phyloP scores from a whole-genome alignment of 2,888 invertebrate genomes.

The Chaitophorus viminalis region DNA sequence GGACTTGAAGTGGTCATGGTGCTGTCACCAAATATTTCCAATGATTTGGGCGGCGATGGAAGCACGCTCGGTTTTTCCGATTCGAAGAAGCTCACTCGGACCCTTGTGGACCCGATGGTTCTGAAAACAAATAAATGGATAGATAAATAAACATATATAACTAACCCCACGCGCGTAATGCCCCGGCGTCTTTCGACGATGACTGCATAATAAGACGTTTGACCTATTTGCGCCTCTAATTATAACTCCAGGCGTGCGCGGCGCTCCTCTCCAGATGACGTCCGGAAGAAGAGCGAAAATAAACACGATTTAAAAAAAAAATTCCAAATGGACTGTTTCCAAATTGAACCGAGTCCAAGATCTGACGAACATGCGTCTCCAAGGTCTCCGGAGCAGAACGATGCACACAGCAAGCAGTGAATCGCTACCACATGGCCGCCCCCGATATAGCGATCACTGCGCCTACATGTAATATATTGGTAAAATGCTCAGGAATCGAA shows the following conservation, averaged over 20 bases:
- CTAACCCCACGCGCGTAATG: not conserved
- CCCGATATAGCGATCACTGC: not conserved
- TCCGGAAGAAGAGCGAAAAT: slow-evolving; percentile 56
- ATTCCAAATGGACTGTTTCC: slow-evolving; percentile 47
- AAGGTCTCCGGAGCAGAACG: slow-evolving; percentile 47
- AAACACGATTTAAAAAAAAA: slow-evolving; percentile 44
- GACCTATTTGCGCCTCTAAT: slow-evolving; percentile 61
- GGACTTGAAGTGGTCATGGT: slow-evolving; percentile 59
- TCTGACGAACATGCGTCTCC: not conserved
- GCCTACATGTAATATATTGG: not conserved
- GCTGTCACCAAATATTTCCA: slow-evolving; percentile 47
- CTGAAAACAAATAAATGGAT: slow-evolving; percentile 45
- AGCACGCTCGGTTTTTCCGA: slow-evolving; percentile 56
- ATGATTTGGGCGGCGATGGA: slow-evolving; percentile 50
- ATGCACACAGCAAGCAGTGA: too few species aligned
- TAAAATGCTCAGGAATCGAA: not conserved
- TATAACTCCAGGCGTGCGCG: slow-evolving; percentile 60
- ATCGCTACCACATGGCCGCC: slow-evolving; percentile 35
- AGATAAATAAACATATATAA: slow-evolving; percentile 11
- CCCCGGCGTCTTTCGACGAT: not conserved
- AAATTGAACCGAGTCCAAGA: slow-evolving; percentile 36
- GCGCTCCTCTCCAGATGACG: slow-evolving; percentile 59
- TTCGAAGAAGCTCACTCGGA: slow-evolving; percentile 64
- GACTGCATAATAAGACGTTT: slow-evolving; percentile 38
- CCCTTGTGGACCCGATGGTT: slow-evolving; percentile 62